A percentile compares a stretch with the other conserved stretches of the same genome.
Conservation (phyloP, 2,888 invertebrate genomes). For the Orthosia incerta region DNA sequence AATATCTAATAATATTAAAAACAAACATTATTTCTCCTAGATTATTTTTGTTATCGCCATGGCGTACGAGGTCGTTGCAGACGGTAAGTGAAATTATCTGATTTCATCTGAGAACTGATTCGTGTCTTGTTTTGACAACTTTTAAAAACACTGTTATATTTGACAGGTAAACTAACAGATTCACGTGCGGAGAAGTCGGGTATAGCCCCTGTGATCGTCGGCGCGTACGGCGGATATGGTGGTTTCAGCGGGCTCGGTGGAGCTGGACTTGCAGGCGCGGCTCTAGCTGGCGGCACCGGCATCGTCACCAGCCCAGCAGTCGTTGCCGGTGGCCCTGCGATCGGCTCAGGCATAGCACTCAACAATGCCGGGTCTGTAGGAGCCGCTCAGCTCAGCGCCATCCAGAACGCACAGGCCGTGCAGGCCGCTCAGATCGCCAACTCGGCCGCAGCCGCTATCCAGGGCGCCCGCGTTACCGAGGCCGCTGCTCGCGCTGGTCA, state of each 20-base stretch:
- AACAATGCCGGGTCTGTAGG: slow-evolving; percentile 86
- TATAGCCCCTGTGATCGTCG: slow-evolving; percentile 65
- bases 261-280: slow-evolving; percentile 55
- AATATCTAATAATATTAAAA: background rate
- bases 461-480: slow-evolving; percentile 85
- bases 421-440: slow-evolving; percentile 86
- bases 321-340: slow-evolving; percentile 61
- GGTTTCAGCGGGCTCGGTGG: slow-evolving; percentile 52
- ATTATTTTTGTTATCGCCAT: slow-evolving; percentile 87
- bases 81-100: slow-evolving; percentile 73
- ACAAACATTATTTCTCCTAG: slow-evolving; percentile 71
- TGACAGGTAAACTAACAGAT: slow-evolving; percentile 72
- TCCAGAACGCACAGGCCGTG: slow-evolving; percentile 87
- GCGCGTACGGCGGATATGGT: slow-evolving; percentile 41
- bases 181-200: slow-evolving; percentile 78
- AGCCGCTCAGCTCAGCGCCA: slow-evolving; percentile 86
- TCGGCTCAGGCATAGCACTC: slow-evolving; percentile 80
- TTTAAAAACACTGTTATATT: background rate
- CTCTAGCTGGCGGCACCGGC: slow-evolving; percentile 50
- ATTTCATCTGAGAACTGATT: background rate
- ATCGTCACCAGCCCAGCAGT: slow-evolving; percentile 65
- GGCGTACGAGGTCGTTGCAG: slow-evolving; percentile 84
- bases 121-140: background rate
- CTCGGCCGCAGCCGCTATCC: slow-evolving; percentile 86
- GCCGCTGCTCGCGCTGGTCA: slow-evolving; percentile 85